Evolutionary conservation across 1,140 invertebrate species (phyloP).

Genomic region (Drosophila auraria): DNA sequence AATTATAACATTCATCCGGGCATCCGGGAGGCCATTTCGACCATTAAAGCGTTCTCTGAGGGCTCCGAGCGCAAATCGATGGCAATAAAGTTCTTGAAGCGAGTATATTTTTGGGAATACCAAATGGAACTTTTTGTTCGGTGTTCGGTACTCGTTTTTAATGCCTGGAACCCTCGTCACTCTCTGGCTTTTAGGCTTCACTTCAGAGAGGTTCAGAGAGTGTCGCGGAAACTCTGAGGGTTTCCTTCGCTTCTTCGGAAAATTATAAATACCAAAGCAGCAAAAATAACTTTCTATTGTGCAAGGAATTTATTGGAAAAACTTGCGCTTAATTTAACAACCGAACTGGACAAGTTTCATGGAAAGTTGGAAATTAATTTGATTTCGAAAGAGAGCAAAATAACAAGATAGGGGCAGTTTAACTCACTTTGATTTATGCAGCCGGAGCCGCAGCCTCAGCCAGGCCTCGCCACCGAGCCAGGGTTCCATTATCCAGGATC

Average conservation of each 20-base stretch:
- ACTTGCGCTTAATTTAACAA: slow-evolving; percentile 34
- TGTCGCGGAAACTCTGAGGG: slow-evolving; percentile 5
- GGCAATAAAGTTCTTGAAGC: slow-evolving; percentile 11
- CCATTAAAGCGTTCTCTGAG: slow-evolving; percentile 21
- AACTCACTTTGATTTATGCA: slow-evolving; percentile 80
- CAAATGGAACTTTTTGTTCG: slow-evolving; percentile 7
- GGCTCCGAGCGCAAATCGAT: slow-evolving; percentile 21
- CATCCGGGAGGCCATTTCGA: slow-evolving; percentile 6
- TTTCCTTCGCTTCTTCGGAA: background rate
- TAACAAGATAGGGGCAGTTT: slow-evolving; percentile 16
- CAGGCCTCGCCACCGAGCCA: slow-evolving; percentile 52
- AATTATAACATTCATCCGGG: slow-evolving; percentile 35
- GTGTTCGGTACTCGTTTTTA: slow-evolving; percentile 5
- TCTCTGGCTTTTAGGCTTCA: slow-evolving; percentile 11
- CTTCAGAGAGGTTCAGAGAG: background rate
- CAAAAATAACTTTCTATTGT: slow-evolving; percentile 33
- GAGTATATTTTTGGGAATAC: slow-evolving; percentile 1
- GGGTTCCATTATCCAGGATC: slow-evolving; percentile 58
- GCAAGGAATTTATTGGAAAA: slow-evolving; percentile 52
- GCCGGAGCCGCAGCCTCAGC: slow-evolving; percentile 66
- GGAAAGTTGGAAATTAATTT: slow-evolving; percentile 43
- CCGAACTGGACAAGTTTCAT: slow-evolving; percentile 2
- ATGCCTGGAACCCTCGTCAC: slow-evolving; percentile 38
- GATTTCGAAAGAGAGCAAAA: slow-evolving; percentile 20
- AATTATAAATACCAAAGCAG: slow-evolving; percentile 36